phyloP scores from a whole-genome alignment of 2,113 vertebrate species.

The Brachypodius melanocephalos region DNA sequence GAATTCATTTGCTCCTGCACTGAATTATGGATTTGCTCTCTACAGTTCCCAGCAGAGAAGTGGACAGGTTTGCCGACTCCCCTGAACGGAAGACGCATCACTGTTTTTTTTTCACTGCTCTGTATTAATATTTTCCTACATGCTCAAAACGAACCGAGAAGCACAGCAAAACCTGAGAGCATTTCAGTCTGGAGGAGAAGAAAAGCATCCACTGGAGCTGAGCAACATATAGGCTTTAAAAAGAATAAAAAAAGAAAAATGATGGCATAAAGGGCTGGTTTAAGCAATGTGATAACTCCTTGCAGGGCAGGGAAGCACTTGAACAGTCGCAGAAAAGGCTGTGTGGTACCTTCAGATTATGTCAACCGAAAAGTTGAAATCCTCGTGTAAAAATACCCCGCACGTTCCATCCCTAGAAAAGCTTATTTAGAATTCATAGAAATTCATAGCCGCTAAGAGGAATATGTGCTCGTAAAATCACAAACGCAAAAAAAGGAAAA shows the following conservation, averaged over 20 bases:
- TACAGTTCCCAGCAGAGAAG: background rate
- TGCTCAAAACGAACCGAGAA: constrained; percentile 20
- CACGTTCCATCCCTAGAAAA: constrained; percentile 35
- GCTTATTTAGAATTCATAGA: constrained; percentile 30
- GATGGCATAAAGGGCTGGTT: constrained; percentile 33
- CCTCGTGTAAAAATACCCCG: constrained; percentile 30
- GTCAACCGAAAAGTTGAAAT: constrained; percentile 57
- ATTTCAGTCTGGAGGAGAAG: background rate
- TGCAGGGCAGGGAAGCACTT: constrained; percentile 52
- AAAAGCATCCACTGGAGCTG: constrained; percentile 19
- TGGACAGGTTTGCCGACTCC: constrained; percentile 8
- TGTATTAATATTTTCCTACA: constrained; percentile 26
- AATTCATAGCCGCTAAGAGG: constrained; percentile 36
- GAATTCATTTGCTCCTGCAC: constrained; percentile 62
- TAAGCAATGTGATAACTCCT: constrained; percentile 52
- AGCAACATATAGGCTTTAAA: background rate
- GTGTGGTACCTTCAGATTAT: background rate
- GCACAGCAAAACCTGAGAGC: background rate
- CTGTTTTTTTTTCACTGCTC: constrained; percentile 29
- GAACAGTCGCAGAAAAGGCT: constrained; percentile 11
- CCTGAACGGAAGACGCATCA: background rate
- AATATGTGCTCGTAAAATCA: background rate
- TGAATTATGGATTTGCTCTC: constrained; percentile 58
- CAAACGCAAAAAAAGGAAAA: background rate
- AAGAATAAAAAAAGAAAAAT: background rate